Evolutionary conservation across 2,888 invertebrate genomes (phyloP).

Genomic region (Cyaniris semiargus): DNA sequence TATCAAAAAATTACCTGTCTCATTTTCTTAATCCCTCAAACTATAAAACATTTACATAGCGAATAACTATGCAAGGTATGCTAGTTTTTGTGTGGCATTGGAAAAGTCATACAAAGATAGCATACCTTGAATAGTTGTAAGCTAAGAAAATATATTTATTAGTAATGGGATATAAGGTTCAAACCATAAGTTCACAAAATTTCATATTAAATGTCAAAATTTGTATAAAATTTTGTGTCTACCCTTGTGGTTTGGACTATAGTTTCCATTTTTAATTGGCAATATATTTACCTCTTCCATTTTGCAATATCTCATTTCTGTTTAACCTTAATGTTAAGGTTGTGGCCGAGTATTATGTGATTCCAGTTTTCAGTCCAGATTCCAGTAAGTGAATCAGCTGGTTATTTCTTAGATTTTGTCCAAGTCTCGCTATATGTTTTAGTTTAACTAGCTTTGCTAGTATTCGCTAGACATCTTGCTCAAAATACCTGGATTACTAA

Average conservation of each 20-base stretch:
- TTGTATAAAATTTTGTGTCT: neutral
- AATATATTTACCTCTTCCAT: neutral
- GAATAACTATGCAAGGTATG: neutral
- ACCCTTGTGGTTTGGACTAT: neutral
- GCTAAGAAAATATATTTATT: neutral
- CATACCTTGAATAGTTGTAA: neutral
- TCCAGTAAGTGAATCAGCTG: neutral
- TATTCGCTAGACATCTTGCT: too few relatives aligned
- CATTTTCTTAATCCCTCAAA: neutral
- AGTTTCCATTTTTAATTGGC: neutral
- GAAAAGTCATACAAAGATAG: neutral
- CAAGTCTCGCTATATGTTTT: too few relatives aligned
- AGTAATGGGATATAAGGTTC: neutral
- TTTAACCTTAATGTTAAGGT: neutral
- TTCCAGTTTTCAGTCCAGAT: too few relatives aligned
- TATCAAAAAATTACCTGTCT: conserved; percentile 17
- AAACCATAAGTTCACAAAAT: neutral
- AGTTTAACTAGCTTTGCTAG: too few relatives aligned
- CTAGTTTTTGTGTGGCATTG: neutral
- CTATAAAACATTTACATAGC: neutral
- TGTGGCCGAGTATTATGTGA: neutral
- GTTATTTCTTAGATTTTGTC: too few relatives aligned
- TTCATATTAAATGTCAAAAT: too few relatives aligned
- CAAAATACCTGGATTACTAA: too few relatives aligned
- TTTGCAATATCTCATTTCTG: neutral